Conservation (phyloP, 1,140 invertebrate genomes). For the Temnothorax nylanderi region DNA sequence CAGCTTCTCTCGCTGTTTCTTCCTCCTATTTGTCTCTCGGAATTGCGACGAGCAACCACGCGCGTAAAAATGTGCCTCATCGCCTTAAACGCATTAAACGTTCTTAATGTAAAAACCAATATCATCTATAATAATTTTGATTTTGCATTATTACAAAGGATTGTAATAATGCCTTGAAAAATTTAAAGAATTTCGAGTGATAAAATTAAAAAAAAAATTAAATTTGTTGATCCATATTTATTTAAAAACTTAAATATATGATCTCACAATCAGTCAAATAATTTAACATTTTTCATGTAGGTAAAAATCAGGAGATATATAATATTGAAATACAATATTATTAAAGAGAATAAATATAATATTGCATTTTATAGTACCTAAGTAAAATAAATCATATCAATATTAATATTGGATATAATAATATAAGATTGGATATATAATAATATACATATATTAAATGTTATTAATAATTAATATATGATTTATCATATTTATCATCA, state of each 20-base stretch:
- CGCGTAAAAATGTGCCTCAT: neutral
- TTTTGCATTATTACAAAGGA: neutral
- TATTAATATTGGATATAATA: too few relatives aligned
- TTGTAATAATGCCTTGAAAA: neutral
- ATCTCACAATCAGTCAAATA: neutral
- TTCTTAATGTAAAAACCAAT: neutral
- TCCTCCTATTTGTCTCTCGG: neutral
- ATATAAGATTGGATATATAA: too few relatives aligned
- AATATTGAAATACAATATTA: too few relatives aligned
- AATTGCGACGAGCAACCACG: neutral
- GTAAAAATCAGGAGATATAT: neutral
- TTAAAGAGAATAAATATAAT: too few relatives aligned
- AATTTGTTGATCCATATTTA: neutral
- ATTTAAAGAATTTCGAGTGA: neutral
- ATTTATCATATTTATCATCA: neutral
- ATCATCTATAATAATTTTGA: neutral
- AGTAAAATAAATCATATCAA: too few relatives aligned
- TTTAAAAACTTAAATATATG: neutral
- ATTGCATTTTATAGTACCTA: too few relatives aligned
- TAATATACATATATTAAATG: neutral
- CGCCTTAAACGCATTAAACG: slow-evolving; percentile 4
- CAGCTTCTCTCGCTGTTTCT: slow-evolving; percentile 10
- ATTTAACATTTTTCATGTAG: neutral
- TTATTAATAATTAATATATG: neutral
- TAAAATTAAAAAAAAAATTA: neutral